A percentile compares a stretch with the other conserved stretches of the same genome.
Evolutionary conservation across 2,113 vertebrate genomes (phyloP).

Genomic region (Elachura formosa): DNA sequence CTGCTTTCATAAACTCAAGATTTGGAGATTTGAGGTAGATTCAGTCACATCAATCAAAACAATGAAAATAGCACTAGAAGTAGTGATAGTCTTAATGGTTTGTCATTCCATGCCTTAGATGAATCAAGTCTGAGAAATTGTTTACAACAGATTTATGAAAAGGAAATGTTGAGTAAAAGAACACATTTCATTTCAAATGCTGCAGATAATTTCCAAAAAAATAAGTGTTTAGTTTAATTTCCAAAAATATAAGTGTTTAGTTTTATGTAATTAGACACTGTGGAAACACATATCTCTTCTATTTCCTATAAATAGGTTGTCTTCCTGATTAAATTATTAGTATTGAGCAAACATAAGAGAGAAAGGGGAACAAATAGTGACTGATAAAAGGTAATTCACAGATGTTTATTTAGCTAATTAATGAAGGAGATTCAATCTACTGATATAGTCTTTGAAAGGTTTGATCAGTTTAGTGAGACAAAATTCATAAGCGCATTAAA

Average conservation of each 20-base stretch:
- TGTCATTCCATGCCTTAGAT: not conserved
- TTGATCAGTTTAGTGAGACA: not conserved
- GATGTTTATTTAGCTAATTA: not conserved
- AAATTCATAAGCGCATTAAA: not conserved
- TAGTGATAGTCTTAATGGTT: not conserved
- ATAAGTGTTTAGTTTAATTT: not conserved
- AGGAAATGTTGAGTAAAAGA: not conserved
- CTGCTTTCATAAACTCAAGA: not conserved
- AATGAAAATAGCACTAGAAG: not conserved
- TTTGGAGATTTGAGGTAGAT: not conserved
- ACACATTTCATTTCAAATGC: not conserved
- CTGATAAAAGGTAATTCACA: not conserved
- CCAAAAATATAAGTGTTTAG: not conserved
- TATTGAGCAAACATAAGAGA: not conserved
- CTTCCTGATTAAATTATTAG: not conserved
- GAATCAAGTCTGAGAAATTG: not conserved
- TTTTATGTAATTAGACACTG: not conserved
- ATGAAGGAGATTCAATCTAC: not conserved
- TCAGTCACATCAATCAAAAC: not conserved
- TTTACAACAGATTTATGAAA: not conserved
- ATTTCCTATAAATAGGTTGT: not conserved
- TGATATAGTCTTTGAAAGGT: not conserved
- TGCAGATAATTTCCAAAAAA: not conserved
- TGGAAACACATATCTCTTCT: not conserved
- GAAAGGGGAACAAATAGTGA: not conserved